A percentile compares a stretch with the other conserved stretches of the same genome.
Conservation (phyloP, 64 coral and sea anemone genomes). For the Stichodactyla helianthus region DNA sequence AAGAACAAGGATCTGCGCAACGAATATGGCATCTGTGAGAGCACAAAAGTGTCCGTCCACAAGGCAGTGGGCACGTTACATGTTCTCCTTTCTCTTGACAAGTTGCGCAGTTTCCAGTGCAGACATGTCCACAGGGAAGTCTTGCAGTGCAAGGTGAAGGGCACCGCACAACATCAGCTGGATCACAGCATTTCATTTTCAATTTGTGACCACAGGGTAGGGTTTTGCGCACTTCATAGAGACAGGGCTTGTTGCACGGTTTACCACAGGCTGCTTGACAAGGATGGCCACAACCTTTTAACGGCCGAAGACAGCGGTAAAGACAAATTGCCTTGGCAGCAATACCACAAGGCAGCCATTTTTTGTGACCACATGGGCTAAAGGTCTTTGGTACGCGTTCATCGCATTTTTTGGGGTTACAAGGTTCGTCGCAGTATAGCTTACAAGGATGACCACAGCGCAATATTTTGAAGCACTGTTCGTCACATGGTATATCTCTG, state of each 20-base stretch:
- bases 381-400: constrained; percentile 27
- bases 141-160: constrained; percentile 1
- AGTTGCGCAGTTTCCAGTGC: constrained; percentile 23
- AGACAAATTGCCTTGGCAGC: not conserved
- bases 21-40: constrained; percentile 40
- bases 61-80: constrained; percentile 40
- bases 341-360: constrained; percentile 14
- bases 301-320: not conserved
- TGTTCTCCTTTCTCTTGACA: constrained; percentile 35
- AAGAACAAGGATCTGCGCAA: constrained; percentile 48
- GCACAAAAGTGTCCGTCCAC: constrained; percentile 41
- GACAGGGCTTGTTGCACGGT: constrained; percentile 31
- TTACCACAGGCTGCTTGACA: constrained; percentile 28
- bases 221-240: constrained; percentile 1
- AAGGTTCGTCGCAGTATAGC: constrained; percentile 17
- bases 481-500: not conserved
- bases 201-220: constrained; percentile 51
- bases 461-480: constrained; percentile 18
- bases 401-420: not conserved
- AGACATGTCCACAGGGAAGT: constrained; percentile 49
- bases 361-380: constrained; percentile 36
- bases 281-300: constrained; percentile 4
- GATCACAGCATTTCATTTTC: constrained; percentile 24
- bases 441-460: constrained; percentile 44
- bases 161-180: constrained; percentile 18